phyloP scores from a whole-genome alignment of 1,140 invertebrate species.

The Chironomus tepperi region DNA sequence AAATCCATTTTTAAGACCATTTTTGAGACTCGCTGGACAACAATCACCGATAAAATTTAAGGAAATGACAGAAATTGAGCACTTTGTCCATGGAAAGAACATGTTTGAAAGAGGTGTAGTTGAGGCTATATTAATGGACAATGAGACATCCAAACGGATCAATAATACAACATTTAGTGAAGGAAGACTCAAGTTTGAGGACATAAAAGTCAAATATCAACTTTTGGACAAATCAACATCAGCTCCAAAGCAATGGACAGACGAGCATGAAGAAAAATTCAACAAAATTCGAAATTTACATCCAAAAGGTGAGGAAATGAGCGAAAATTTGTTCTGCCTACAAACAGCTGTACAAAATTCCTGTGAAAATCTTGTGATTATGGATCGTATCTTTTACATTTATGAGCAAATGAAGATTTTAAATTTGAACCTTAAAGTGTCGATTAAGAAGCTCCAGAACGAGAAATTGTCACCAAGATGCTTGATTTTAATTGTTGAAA shows the following conservation, averaged over 20 bases:
- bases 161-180: not conserved
- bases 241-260: slow-evolving; percentile 24
- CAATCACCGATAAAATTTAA: slow-evolving; percentile 32
- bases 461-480: slow-evolving; percentile 50
- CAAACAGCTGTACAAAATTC: slow-evolving; percentile 41
- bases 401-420: slow-evolving; percentile 42
- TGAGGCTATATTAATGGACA: slow-evolving; percentile 28
- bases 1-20: slow-evolving; percentile 46
- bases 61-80: slow-evolving; percentile 25
- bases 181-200: not conserved
- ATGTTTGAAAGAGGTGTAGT: slow-evolving; percentile 34
- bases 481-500: slow-evolving; percentile 44
- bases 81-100: slow-evolving; percentile 30
- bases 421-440: slow-evolving; percentile 38
- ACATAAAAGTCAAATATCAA: not conserved
- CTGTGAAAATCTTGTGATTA: slow-evolving; percentile 58
- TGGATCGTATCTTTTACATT: slow-evolving; percentile 56
- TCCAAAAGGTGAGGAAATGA: slow-evolving; percentile 28
- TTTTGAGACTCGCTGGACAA: slow-evolving; percentile 52
- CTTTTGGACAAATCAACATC: slow-evolving; percentile 24
- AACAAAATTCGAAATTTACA: slow-evolving; percentile 28
- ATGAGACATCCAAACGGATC: slow-evolving; percentile 15
- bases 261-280: slow-evolving; percentile 29
- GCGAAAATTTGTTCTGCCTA: slow-evolving; percentile 34
- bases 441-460: slow-evolving; percentile 48